A percentile compares a stretch with the other conserved stretches of the same genome.
These are phyloP conservation scores for Lucifuga dentata DNA, from an alignment of 2,113 vertebrate species.

Conservation along the genomic window DNA sequence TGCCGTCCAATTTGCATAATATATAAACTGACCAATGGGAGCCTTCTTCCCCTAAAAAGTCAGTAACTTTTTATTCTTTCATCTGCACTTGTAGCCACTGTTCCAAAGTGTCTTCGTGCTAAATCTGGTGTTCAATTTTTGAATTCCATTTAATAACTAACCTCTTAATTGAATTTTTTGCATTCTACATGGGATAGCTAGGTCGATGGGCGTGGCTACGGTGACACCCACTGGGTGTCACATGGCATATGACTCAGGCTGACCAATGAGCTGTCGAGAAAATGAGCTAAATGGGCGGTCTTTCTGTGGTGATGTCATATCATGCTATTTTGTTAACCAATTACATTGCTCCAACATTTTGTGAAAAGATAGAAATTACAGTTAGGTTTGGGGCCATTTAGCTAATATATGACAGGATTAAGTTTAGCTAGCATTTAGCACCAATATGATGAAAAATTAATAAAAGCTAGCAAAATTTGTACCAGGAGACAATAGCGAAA, in stretches of 20 bases:
- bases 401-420: background rate
- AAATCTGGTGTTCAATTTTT: background rate
- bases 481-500: too few species aligned
- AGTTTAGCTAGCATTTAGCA: constrained; percentile 46
- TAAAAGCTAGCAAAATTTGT: background rate
- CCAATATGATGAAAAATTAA: background rate
- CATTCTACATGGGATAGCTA: constrained; percentile 43
- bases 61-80: constrained; percentile 49
- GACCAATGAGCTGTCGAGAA: constrained; percentile 73
- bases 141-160: constrained; percentile 7
- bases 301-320: constrained; percentile 69
- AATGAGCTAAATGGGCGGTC: constrained; percentile 81
- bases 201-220: constrained; percentile 68
- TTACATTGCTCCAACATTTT: constrained; percentile 47
- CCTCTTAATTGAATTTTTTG: constrained; percentile 11
- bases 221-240: constrained; percentile 46
- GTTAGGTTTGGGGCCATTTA: too few species aligned
- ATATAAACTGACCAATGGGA: constrained; percentile 76
- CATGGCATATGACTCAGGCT: constrained; percentile 47
- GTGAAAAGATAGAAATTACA: background rate
- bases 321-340: constrained; percentile 78
- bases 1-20: constrained; percentile 73
- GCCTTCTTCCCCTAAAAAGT: constrained; percentile 27
- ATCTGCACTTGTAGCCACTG: background rate
- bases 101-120: background rate